Evolutionary conservation across 2,113 vertebrate genomes (phyloP).

Genomic region (Neodon shergylaensis): DNA sequence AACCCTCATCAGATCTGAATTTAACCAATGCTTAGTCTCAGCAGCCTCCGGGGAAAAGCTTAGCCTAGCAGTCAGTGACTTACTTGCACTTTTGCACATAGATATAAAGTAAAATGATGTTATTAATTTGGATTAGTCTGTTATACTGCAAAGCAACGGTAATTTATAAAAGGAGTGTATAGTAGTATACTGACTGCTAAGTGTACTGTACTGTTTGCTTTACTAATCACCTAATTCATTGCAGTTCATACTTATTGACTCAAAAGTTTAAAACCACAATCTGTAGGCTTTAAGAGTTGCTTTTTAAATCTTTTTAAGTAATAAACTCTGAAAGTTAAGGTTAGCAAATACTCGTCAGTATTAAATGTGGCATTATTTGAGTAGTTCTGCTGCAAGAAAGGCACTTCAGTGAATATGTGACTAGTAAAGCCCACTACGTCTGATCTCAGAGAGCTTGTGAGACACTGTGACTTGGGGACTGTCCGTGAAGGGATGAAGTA

Average conservation of each 20-base stretch:
- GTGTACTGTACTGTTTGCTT: conserved; percentile 91
- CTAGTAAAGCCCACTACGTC: conserved; percentile 91
- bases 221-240: conserved; percentile 97
- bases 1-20: conserved; percentile 93
- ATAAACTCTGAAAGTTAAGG: conserved; percentile 89
- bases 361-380: conserved; percentile 90
- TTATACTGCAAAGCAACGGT: conserved; percentile 85
- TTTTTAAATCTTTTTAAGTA: conserved; percentile 87
- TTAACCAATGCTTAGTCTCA: conserved; percentile 95
- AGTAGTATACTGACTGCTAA: conserved; percentile 93
- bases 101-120: conserved; percentile 87
- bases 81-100: conserved; percentile 92
- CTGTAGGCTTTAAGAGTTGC: conserved; percentile 90
- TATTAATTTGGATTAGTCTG: conserved; percentile 89
- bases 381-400: conserved; percentile 87
- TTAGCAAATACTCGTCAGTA: conserved; percentile 89
- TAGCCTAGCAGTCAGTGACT: conserved; percentile 95
- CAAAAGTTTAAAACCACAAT: conserved; percentile 86
- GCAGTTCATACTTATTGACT: conserved; percentile 90
- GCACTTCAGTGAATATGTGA: conserved; percentile 93
- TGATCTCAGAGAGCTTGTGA: conserved; percentile 87
- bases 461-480: conserved; percentile 87
- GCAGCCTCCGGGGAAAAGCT: conserved; percentile 89
- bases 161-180: conserved; percentile 87
- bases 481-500: conserved; percentile 85